These are phyloP conservation scores for Macrostomum lignano DNA, from an alignment of 1,140 invertebrate genomes.

Conservation along the genomic window DNA sequence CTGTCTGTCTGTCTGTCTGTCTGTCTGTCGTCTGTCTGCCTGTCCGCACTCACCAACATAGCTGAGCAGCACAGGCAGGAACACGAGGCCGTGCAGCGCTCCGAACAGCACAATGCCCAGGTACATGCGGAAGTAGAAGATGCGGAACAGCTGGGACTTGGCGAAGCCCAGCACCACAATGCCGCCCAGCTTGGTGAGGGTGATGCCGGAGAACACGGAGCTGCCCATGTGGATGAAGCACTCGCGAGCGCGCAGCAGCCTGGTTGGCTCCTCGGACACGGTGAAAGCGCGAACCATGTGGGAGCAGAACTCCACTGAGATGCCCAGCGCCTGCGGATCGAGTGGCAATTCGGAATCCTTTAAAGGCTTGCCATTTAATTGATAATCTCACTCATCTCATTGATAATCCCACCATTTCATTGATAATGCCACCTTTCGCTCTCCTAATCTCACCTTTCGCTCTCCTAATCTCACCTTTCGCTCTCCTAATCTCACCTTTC, in stretches of 20 bases:
- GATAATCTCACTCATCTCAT: too few species aligned
- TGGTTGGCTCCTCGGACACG: conserved; percentile 33
- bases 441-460: too few species aligned
- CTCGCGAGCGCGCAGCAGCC: conserved; percentile 37
- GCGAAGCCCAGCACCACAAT: conserved; percentile 64
- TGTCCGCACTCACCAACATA: conserved; percentile 65
- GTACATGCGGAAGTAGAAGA: conserved; percentile 87
- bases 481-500: too few species aligned
- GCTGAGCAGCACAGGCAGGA: conserved; percentile 62
- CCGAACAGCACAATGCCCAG: conserved; percentile 61
- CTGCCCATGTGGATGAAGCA: conserved; percentile 48
- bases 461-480: too few species aligned
- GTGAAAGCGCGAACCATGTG: conserved; percentile 55
- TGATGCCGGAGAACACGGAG: conserved; percentile 72
- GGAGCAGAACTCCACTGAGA: conserved; percentile 72
- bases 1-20: too few species aligned
- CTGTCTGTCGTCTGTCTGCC: too few species aligned
- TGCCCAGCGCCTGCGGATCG: conserved; percentile 63
- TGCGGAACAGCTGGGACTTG: conserved; percentile 64
- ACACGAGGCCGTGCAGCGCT: conserved; percentile 55
- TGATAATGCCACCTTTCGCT: too few species aligned
- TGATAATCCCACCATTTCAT: too few species aligned
- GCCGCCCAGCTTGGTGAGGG: conserved; percentile 64
- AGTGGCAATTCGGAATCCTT: conserved; percentile 18
- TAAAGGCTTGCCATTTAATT: too few species aligned